Conservation (phyloP, 2,888 invertebrate genomes). For the Drepanosiphum platanoidis region DNA sequence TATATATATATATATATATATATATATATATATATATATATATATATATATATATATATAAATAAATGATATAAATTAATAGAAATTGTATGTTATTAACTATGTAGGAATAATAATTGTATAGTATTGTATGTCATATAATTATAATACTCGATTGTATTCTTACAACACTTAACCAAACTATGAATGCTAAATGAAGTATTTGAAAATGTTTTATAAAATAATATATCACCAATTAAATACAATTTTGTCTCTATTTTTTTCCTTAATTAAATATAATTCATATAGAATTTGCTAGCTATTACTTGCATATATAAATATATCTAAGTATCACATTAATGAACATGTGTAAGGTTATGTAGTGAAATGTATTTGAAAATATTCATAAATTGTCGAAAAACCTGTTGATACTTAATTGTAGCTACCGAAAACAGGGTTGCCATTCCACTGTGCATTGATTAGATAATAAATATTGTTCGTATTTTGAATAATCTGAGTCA, state of each 20-base stretch:
- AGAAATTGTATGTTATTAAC: constrained; percentile 31
- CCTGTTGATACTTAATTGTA: constrained; percentile 2
- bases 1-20: background rate
- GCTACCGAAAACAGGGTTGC: constrained; percentile 31
- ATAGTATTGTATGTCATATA: constrained; percentile 11
- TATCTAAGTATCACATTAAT: background rate
- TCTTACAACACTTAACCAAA: background rate
- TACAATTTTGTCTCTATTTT: background rate
- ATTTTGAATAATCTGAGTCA: constrained; percentile 9
- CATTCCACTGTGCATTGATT: constrained; percentile 52
- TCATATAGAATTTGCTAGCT: constrained; percentile 3
- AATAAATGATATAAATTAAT: too few species aligned
- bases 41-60: too few species aligned
- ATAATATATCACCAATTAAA: background rate
- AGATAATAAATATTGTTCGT: constrained; percentile 34
- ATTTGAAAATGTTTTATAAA: constrained; percentile 9
- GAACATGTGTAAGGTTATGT: background rate
- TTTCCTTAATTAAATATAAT: constrained; percentile 4
- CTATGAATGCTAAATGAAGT: constrained; percentile 6
- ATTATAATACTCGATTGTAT: background rate
- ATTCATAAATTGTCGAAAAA: background rate
- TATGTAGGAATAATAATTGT: constrained; percentile 8
- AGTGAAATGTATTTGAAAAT: background rate
- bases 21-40: background rate
- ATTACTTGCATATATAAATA: constrained; percentile 1